phyloP scores from a whole-genome alignment of 2,797 vertebrate species.

The Acipenser ruthenus region DNA sequence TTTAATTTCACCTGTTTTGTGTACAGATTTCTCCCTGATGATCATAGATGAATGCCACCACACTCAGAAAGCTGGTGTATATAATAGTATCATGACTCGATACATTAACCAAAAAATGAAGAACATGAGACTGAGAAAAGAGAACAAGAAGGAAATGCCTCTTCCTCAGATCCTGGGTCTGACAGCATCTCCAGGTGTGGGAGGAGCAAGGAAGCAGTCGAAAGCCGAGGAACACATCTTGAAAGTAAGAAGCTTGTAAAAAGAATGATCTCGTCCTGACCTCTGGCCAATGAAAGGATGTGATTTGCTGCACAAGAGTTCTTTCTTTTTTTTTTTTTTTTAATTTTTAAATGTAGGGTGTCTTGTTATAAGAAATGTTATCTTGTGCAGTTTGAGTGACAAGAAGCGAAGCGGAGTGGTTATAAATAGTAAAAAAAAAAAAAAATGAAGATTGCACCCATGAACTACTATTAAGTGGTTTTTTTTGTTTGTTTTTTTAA shows the following conservation, averaged over 20 bases:
- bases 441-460: too few species aligned
- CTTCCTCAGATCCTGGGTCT: constrained; percentile 88
- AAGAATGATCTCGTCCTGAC: too few species aligned
- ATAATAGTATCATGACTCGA: constrained; percentile 89
- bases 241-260: constrained; percentile 57
- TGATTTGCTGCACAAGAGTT: too few species aligned
- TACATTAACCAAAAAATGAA: constrained; percentile 79
- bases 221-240: constrained; percentile 88
- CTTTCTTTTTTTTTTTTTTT: too few species aligned
- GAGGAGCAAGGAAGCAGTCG: constrained; percentile 62
- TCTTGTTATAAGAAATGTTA: neutral
- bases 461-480: too few species aligned
- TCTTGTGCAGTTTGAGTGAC: too few species aligned
- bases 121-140: constrained; percentile 62
- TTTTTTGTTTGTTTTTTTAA: too few species aligned
- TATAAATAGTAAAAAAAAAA: too few species aligned
- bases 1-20: constrained; percentile 2
- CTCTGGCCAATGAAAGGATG: too few species aligned
- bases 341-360: too few species aligned
- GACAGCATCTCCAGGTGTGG: constrained; percentile 89
- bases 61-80: constrained; percentile 85
- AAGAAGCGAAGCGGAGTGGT: too few species aligned
- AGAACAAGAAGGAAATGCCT: constrained; percentile 48
- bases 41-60: constrained; percentile 96
- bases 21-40: constrained; percentile 80